Evolutionary conservation across 2,888 invertebrate species (phyloP), one percentile per base, ranked within the genome.

Genomic region (Meganola albula): DNA sequence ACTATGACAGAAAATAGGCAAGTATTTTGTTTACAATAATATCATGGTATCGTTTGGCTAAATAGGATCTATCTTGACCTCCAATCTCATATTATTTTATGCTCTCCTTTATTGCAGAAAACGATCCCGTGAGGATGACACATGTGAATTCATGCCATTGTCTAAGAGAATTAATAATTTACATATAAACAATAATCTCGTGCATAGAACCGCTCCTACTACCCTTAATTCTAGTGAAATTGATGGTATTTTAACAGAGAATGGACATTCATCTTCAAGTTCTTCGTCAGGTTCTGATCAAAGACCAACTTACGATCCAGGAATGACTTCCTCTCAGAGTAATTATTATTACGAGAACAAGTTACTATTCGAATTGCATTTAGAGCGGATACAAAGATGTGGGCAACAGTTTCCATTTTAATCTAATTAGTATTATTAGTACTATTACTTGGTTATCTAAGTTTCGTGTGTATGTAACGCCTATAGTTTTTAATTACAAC

Each of bases 131-230:
- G 91, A 91, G 63, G 93, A 94, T 60, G 94, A 94, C 51, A 87
- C 89, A 20, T 88, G 89, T 58, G 95, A 95, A 63, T 95, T 95
- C 58, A 92, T 93, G 88, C 96, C 96, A 31, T 77, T 96, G 31
- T 95, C 95, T 8, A 96, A 96, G 74, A 88, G 96, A 62, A 96
- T 96, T 56, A 96, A 96, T 71, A 95, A 95, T 82, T 88, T 96
- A 30, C 95, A 95, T 63, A 90, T 95, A 54, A 93, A 92, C 65
- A 89, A 89, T 66, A 88, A 72, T 45, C 62, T 84, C 18, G 54
- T 61, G n/a, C 71, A 53, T 46, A 48, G 65, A 27, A 53, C 51
- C 48, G 37, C 51, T 42, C 46, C 61, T 34, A 74, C 71, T 48
- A 53, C 60, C 21, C 66, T 67, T 58, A 72, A 73, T 44, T 45